Percentiles rank a stretch among this genome's conserved stretches.
Evolutionary conservation across 53 echinoderm and acorn worm genomes (phyloP).

Genomic region (Antedon mediterranea): DNA sequence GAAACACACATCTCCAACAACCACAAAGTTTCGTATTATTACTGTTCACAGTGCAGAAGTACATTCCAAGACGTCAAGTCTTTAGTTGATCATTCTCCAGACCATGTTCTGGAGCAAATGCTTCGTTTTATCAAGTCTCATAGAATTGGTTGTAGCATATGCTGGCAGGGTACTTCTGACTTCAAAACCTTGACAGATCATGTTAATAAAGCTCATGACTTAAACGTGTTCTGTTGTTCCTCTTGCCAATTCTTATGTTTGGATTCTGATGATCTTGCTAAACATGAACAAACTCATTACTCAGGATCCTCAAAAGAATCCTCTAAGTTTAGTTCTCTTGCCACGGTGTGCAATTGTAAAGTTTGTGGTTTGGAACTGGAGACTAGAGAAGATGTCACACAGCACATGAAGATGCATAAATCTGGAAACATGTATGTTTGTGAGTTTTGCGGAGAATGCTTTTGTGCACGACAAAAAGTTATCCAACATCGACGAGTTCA

Average conservation of each 20-base stretch:
- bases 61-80: not conserved
- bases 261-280: not conserved
- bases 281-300: not conserved
- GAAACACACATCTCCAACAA: not conserved
- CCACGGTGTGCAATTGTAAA: not conserved
- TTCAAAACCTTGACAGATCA: not conserved
- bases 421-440: not conserved
- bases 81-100: not conserved
- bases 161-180: not conserved
- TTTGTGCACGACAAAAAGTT: not conserved
- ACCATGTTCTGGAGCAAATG: not conserved
- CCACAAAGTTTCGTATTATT: not conserved
- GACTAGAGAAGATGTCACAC: not conserved
- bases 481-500: conserved; percentile 4
- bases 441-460: conserved; percentile 3
- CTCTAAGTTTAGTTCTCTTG: not conserved
- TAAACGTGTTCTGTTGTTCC: not conserved
- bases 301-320: not conserved
- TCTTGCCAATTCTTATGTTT: not conserved
- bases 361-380: not conserved
- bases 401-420: not conserved
- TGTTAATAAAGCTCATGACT: not conserved
- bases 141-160: not conserved
- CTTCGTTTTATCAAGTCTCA: not conserved
- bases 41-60: not conserved